Evolutionary conservation across 2,797 vertebrate species (phyloP).

Genomic region (Galaxias olidus): DNA sequence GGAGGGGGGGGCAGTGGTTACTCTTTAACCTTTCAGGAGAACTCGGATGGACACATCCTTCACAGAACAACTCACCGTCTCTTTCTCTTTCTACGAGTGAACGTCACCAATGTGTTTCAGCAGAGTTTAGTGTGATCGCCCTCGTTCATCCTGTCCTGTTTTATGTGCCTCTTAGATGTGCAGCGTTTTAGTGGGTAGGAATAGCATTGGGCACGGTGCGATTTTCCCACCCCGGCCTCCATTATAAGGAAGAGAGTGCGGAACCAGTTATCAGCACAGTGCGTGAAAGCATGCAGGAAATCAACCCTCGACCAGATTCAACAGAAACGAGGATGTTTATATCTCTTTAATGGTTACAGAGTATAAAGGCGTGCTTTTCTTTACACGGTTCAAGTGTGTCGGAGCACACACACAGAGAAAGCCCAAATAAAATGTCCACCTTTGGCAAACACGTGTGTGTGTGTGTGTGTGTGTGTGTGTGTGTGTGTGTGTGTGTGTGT

Average conservation of each 20-base stretch:
- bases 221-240: constrained; percentile 9
- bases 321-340: constrained; percentile 16
- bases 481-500: no score
- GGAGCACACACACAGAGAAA: neutral
- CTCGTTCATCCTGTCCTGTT: constrained; percentile 31
- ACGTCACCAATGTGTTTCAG: constrained; percentile 45
- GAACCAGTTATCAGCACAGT: no score
- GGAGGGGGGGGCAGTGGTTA: constrained; percentile 19
- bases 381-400: neutral
- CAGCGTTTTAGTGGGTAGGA: constrained; percentile 29
- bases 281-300: constrained; percentile 9
- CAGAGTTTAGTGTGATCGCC: constrained; percentile 48
- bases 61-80: constrained; percentile 32
- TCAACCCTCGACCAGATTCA: neutral
- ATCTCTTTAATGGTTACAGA: neutral
- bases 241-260: no score
- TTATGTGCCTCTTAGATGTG: constrained; percentile 32
- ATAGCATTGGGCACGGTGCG: constrained; percentile 7
- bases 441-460: constrained; percentile 21
- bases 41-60: constrained; percentile 20
- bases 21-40: constrained; percentile 43
- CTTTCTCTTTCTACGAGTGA: neutral
- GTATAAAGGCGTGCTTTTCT: neutral
- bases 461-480: no score
- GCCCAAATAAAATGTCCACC: constrained; percentile 22